Conservation (phyloP, 2,888 invertebrate genomes). For the Stenichneumon culpator region DNA sequence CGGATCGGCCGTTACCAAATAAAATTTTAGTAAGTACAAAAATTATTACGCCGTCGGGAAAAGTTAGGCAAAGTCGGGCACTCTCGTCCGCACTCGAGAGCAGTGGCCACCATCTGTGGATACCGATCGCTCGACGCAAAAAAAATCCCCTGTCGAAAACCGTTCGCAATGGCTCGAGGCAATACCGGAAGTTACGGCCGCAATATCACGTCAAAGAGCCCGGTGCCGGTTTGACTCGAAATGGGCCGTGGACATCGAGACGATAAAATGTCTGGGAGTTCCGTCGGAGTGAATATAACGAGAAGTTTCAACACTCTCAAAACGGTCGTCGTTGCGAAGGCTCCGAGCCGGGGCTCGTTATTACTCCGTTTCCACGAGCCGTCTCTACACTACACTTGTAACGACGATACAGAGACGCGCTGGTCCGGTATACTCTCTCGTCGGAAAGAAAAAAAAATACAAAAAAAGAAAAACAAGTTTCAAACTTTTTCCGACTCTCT, state of each 20-base stretch:
- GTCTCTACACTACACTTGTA: constrained; percentile 2
- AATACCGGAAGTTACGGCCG: constrained; percentile 6
- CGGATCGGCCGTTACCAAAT: background rate
- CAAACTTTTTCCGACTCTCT: constrained; percentile 21
- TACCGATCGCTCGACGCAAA: no score
- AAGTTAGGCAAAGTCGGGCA: no score
- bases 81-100: no score
- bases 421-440: background rate
- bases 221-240: background rate
- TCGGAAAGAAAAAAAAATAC: background rate
- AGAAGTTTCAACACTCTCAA: constrained; percentile 23
- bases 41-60: no score
- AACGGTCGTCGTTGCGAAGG: constrained; percentile 26
- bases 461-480: background rate
- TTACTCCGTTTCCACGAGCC: constrained; percentile 12
- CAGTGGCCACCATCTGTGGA: no score
- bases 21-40: background rate
- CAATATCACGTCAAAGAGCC: constrained; percentile 1
- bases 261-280: constrained; percentile 39
- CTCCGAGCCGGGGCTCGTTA: constrained; percentile 15
- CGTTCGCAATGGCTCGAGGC: background rate
- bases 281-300: constrained; percentile 28
- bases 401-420: constrained; percentile 11
- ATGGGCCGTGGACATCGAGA: constrained; percentile 12
- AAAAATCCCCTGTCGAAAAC: background rate